Evolutionary conservation across 2,113 vertebrate species (phyloP).

Genomic region (Scomber japonicus): DNA sequence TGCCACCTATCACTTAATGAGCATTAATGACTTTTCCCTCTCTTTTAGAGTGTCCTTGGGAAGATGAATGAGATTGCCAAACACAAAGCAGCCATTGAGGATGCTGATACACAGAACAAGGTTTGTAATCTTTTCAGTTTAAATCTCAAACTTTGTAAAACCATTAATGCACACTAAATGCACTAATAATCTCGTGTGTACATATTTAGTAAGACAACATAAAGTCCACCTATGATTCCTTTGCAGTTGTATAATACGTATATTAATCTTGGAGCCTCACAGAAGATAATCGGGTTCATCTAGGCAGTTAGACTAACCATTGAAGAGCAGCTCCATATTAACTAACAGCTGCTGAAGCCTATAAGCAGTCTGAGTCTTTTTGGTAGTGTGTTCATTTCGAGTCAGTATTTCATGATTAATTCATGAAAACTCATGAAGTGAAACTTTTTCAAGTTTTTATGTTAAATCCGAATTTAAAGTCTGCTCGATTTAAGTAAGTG

Average conservation of each 20-base stretch:
- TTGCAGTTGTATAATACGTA: background rate
- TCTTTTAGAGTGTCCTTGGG: slow-evolving; percentile 91
- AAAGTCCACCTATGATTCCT: background rate
- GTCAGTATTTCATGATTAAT: background rate
- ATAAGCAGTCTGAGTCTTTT: background rate
- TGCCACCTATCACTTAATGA: background rate
- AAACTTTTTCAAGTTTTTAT: background rate
- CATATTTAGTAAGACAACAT: background rate
- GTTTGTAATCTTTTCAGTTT: slow-evolving; percentile 68
- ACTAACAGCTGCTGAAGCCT: background rate
- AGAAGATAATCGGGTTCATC: background rate
- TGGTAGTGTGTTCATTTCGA: background rate
- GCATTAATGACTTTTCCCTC: background rate
- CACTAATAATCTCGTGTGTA: background rate
- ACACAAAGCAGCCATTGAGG: slow-evolving; percentile 93
- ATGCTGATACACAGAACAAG: slow-evolving; percentile 95
- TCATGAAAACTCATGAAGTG: no score
- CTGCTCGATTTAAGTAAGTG: background rate
- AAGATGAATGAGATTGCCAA: slow-evolving; percentile 98
- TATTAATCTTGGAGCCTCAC: background rate
- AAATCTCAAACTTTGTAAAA: background rate
- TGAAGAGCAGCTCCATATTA: slow-evolving; percentile 2
- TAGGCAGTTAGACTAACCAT: background rate
- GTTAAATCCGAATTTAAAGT: background rate
- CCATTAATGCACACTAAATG: background rate